A percentile compares a stretch with the other conserved stretches of the same genome.
Conservation (phyloP, 2,888 invertebrate species). For the Mongoloraphidia duomilia region DNA sequence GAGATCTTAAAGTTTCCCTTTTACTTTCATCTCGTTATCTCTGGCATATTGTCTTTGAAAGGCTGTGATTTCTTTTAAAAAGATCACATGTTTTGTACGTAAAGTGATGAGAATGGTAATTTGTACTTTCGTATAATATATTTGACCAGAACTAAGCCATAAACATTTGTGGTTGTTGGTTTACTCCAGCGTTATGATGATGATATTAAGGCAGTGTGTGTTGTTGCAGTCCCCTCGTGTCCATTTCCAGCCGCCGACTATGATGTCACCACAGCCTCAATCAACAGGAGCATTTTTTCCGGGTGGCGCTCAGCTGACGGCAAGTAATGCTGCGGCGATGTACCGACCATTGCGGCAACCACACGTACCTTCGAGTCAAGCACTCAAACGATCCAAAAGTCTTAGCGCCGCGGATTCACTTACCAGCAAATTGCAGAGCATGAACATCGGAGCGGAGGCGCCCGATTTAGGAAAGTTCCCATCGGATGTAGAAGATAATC, state of each 20-base stretch:
- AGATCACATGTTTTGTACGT: too few relatives aligned
- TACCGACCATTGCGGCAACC: slow-evolving; percentile 21
- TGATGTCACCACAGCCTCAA: slow-evolving; percentile 27
- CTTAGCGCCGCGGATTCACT: slow-evolving; percentile 63
- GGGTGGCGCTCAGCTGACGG: slow-evolving; percentile 21
- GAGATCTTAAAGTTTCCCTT: too few relatives aligned
- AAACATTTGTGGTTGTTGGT: too few relatives aligned
- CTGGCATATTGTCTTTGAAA: too few relatives aligned
- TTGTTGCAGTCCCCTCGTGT: slow-evolving; percentile 39
- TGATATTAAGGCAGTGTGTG: not conserved
- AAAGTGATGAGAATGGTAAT: too few relatives aligned
- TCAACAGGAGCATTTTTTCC: slow-evolving; percentile 27
- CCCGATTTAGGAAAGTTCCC: slow-evolving; percentile 65
- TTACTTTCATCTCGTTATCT: too few relatives aligned
- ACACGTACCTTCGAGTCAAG: slow-evolving; percentile 23
- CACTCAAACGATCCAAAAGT: slow-evolving; percentile 69
- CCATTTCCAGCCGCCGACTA: slow-evolving; percentile 37
- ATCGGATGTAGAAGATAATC: slow-evolving; percentile 53
- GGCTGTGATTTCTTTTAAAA: too few relatives aligned
- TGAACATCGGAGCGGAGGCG: slow-evolving; percentile 50
- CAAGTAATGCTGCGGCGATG: slow-evolving; percentile 33
- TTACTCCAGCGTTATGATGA: too few relatives aligned
- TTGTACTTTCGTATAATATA: too few relatives aligned
- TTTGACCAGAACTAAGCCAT: too few relatives aligned
- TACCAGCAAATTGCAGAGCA: slow-evolving; percentile 48